These are phyloP conservation scores for Plebejus melissa DNA, from an alignment of 2,888 invertebrate species.

Conservation along the genomic window DNA sequence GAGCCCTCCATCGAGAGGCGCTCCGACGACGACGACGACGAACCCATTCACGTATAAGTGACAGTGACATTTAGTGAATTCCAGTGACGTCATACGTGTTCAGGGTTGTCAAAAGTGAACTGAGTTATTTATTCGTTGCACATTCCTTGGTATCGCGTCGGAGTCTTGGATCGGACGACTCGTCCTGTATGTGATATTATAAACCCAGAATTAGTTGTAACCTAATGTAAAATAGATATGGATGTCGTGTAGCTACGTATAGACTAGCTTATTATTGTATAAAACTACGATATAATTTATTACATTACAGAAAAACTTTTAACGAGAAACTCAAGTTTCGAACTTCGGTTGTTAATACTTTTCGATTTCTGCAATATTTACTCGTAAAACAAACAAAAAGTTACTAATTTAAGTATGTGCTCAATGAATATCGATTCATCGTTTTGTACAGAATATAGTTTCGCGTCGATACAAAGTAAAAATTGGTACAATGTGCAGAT, in stretches of 20 bases:
- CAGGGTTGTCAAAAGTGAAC: constrained; percentile 29
- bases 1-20: constrained; percentile 64
- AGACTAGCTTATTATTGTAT: constrained; percentile 32
- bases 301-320: constrained; percentile 19
- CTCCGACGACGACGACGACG: constrained; percentile 78
- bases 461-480: constrained; percentile 27
- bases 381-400: not conserved
- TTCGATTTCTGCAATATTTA: constrained; percentile 5
- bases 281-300: constrained; percentile 16
- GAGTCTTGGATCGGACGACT: constrained; percentile 39
- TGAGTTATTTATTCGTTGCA: constrained; percentile 38
- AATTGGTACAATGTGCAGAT: constrained; percentile 48
- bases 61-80: constrained; percentile 25
- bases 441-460: constrained; percentile 26
- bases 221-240: constrained; percentile 58
- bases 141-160: constrained; percentile 32
- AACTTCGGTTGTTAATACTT: constrained; percentile 1
- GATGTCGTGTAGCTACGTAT: constrained; percentile 59
- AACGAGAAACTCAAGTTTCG: not conserved
- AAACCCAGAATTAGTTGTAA: constrained; percentile 59
- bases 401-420: constrained; percentile 27
- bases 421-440: constrained; percentile 16
- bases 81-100: constrained; percentile 33
- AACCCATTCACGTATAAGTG: constrained; percentile 80
- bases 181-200: constrained; percentile 73